Evolutionary conservation across 2,113 vertebrate genomes (phyloP).

Genomic region (Barnardius zonarius): DNA sequence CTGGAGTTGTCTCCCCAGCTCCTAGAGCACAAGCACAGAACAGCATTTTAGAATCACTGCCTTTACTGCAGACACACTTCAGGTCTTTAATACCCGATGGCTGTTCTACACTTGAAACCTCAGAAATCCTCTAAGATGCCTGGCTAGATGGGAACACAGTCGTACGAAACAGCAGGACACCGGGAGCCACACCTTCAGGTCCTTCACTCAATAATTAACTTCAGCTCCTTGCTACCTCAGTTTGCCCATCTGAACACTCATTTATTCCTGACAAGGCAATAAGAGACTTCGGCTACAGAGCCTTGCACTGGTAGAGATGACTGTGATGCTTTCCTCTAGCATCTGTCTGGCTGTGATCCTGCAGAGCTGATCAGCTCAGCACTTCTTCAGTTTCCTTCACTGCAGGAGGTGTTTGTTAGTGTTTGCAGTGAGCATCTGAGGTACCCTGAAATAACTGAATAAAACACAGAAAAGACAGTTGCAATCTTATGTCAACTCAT

Average conservation of each 20-base stretch:
- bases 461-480: not conserved
- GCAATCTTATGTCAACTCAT: not conserved
- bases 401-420: not conserved
- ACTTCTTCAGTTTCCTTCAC: not conserved
- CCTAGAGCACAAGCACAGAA: not conserved
- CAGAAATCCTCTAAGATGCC: not conserved
- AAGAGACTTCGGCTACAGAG: not conserved
- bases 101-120: not conserved
- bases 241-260: not conserved
- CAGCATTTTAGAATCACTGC: not conserved
- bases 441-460: not conserved
- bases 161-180: not conserved
- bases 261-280: not conserved
- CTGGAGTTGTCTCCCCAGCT: not conserved
- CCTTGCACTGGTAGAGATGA: not conserved
- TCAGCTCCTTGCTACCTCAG: not conserved
- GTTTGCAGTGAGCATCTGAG: not conserved
- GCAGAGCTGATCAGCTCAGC: not conserved
- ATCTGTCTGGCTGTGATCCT: not conserved
- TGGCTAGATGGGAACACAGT: not conserved
- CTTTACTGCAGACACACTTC: not conserved
- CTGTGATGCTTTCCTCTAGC: not conserved
- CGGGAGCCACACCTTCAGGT: rapidly evolving
- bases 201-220: not conserved
- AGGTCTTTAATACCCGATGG: not conserved